Base-by-base conservation (phyloP, 2,888 invertebrate genomes). In the Andrena chrysosceles region DNA sequence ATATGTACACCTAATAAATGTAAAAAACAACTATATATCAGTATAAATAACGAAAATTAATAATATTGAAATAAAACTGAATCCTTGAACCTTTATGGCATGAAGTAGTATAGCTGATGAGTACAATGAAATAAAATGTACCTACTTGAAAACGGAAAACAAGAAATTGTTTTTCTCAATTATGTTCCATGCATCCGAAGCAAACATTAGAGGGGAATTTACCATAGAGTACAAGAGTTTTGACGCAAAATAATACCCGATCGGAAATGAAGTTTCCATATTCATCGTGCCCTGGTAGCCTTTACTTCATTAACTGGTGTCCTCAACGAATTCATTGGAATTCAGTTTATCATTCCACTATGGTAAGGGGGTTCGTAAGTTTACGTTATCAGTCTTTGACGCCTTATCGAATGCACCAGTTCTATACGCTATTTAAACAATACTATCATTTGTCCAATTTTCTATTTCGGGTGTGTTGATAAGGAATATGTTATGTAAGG, bases 241-340 rank as follows among this genome's bases (percentile, higher is more conserved):
- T 16, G 35, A 59, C 16, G 35, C 13, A 73, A n/a, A 73, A 54
- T 13, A 35, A 64, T 74, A 13, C 48, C 2, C 7, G 42, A 0
- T n/a, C 42, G 66, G 48, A 23, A 23, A 29, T 31, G 42, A 26
- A 66, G 1, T 74, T 13, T 68, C 49, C 66, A 77, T 77, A 77
- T 77, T 77, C 66, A 77, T 72, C 48, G 10, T 16, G 77, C 71
- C 77, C 72, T 42, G 29, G 16, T 6, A 66, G 66, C 72, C 77
- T 77, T 59, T 60, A n/a, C 60, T 63, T 71, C 64, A 77, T 77
- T 71, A 59, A 56, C 29, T 10, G 23, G 6, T 13, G 13, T 8
- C 8, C 20, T 54, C 20, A 66, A 59, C 29, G 73, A 59, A 66
- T 66, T 66, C 59, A 48, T 74, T 66, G 20, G 20, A 74, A 74